Evolutionary conservation across 2,888 invertebrate species (phyloP), one percentile per base, ranked within the genome.

Genomic region (Parascotia fuliginaria): DNA sequence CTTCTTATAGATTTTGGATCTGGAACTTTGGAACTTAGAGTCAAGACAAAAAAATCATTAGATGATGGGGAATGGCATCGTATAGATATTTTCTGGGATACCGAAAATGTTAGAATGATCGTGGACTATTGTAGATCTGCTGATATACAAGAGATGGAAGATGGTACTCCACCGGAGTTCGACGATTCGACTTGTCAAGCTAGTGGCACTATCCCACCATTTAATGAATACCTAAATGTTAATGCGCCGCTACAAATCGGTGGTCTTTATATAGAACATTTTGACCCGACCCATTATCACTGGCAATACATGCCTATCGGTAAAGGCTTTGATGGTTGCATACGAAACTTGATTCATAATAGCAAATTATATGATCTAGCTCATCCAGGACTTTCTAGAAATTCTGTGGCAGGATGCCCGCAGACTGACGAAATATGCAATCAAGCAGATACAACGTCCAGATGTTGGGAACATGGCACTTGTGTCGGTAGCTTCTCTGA

Each of bases 61-160:
- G 97, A 98, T 79, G 99, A 99, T 80, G 99, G 99, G 3, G 97
- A 98, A 83, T 99, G 99, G 99, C 99, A 99, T 87, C 94, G 98
- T 50, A 92, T 99, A 50, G 99, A 99, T 79, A 95, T 99, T 64
- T 98, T 98, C 81, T 98, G 98, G 97, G 96, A 97, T 70, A 97
- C 97, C 2, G 98, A 98, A 94, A 96, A 95, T 74, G 97, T 98
- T 0, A 94, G 97, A 68, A 95, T 99, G 94, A 96, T 98, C 3
- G 97, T 99, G 9, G 99, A 99, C 84, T 97, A 95, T 70, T 99
- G 99, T 83, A 97, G 96, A 80, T 96, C 97, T 0, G 97, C 97
- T 0, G 96, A 96, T 71, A 95, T 97, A 43, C 95, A 96, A 62
- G 97, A 97, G 88, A 94, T 96, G 85, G 98, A 98, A 86, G 97